These are phyloP conservation scores for Caerostris darwini DNA, from an alignment of 1,140 invertebrate genomes.

Conservation along the genomic window DNA sequence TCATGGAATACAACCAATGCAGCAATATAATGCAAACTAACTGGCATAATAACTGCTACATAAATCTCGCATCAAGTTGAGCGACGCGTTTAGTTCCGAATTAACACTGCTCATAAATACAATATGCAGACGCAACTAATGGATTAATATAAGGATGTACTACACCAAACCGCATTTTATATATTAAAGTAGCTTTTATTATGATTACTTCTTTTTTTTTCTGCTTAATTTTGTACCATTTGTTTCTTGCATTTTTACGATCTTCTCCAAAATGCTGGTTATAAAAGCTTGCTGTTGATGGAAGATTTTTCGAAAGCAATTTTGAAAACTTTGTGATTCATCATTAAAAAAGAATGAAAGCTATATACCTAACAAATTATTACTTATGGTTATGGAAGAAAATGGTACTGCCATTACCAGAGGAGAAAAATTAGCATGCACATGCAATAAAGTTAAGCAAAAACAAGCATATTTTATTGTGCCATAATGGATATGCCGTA, in stretches of 20 bases:
- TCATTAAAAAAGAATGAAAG: neutral
- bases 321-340: neutral
- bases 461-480: no score
- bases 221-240: neutral
- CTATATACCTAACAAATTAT: no score
- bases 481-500: no score
- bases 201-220: neutral
- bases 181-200: neutral
- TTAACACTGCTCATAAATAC: neutral
- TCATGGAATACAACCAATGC: neutral
- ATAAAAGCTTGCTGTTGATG: neutral
- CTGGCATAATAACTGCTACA: neutral
- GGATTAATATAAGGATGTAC: neutral
- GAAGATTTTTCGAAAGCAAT: slow-evolving; percentile 7
- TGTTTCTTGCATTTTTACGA: neutral
- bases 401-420: neutral
- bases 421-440: neutral
- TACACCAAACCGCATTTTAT: neutral
- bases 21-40: neutral
- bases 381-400: neutral
- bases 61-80: neutral
- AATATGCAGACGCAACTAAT: neutral
- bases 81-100: neutral
- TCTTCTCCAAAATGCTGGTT: neutral
- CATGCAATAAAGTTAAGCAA: no score